These are phyloP conservation scores for Drosophila paramelanica DNA, from an alignment of 2,888 invertebrate genomes.

Conservation along the genomic window DNA sequence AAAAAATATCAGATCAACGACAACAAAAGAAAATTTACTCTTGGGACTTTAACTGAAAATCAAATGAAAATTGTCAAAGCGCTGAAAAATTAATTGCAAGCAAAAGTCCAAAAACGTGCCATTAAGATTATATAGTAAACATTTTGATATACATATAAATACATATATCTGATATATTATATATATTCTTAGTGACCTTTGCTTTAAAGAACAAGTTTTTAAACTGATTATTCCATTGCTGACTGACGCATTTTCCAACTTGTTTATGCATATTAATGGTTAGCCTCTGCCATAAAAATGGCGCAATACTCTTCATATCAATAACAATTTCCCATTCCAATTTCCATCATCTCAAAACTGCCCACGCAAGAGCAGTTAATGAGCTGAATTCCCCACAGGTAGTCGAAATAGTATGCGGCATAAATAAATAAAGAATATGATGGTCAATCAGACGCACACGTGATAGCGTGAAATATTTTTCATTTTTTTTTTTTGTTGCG, in stretches of 20 bases:
- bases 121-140: conserved; percentile 1
- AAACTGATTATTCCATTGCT: background rate
- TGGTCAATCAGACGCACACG: conserved; percentile 62
- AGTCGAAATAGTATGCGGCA: conserved; percentile 32
- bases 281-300: conserved; percentile 41
- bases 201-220: background rate
- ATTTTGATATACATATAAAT: background rate
- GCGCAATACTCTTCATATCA: conserved; percentile 40
- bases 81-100: conserved; percentile 60
- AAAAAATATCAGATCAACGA: conserved; percentile 3
- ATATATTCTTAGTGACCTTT: background rate
- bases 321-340: conserved; percentile 31
- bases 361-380: conserved; percentile 56
- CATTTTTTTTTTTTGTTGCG: conserved; percentile 22
- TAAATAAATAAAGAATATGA: conserved; percentile 56
- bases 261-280: conserved; percentile 65
- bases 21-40: conserved; percentile 16
- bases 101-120: conserved; percentile 39
- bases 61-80: conserved; percentile 42
- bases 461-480: conserved; percentile 66
- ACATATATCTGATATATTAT: background rate
- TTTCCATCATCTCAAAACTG: conserved; percentile 27
- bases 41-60: conserved; percentile 17
- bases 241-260: conserved; percentile 56
- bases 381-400: conserved; percentile 61